Evolutionary conservation across 2,113 vertebrate genomes (phyloP).

Genomic region (Budorcas taxicolor): DNA sequence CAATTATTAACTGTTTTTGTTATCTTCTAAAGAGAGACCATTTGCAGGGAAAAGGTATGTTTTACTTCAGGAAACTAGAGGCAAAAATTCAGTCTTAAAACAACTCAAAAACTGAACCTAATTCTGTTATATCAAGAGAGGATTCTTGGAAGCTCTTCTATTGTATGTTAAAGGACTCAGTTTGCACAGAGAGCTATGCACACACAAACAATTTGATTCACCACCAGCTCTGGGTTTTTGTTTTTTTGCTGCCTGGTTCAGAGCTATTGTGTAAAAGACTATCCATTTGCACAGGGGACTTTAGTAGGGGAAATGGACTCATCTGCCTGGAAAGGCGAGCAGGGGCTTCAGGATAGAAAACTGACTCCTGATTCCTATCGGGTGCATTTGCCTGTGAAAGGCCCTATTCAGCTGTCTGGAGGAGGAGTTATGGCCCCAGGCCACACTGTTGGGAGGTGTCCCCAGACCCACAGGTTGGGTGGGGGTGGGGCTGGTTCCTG

Average conservation of each 20-base stretch:
- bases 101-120: background rate
- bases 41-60: background rate
- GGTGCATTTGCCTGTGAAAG: background rate
- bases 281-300: background rate
- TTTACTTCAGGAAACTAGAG: background rate
- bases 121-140: background rate
- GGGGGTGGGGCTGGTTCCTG: background rate
- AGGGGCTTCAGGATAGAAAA: background rate
- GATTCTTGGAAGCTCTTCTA: background rate
- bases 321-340: background rate
- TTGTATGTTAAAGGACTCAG: background rate
- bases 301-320: background rate
- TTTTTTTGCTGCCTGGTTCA: background rate
- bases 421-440: background rate
- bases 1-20: conserved; percentile 1
- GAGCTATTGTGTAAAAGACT: background rate
- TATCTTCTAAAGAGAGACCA: background rate
- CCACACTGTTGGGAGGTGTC: background rate
- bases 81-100: background rate
- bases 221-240: background rate
- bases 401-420: conserved; percentile 7
- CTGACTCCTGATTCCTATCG: background rate
- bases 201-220: background rate
- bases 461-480: background rate
- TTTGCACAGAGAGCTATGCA: background rate